Percentiles rank a stretch among this genome's conserved stretches.
phyloP scores from a whole-genome alignment of 2,113 vertebrate species.

The Corythaixoides concolor region DNA sequence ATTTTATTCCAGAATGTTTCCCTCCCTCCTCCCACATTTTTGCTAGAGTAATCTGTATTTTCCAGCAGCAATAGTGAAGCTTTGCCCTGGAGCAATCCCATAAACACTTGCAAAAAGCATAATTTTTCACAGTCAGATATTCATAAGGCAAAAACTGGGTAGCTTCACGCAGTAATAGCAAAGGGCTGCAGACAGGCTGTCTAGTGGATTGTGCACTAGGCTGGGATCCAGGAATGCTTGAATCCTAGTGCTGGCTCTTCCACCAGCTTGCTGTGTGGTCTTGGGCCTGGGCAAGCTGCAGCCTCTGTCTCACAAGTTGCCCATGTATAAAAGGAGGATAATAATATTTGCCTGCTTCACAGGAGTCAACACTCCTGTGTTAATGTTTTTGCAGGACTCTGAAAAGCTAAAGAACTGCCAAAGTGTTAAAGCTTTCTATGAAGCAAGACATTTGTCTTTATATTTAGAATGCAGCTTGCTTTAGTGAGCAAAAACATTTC shows the following conservation, averaged over 20 bases:
- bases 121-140: constrained; percentile 53
- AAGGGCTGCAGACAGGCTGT: constrained; percentile 62
- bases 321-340: constrained; percentile 11
- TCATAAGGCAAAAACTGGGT: constrained; percentile 31
- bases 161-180: constrained; percentile 6
- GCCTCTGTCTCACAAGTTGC: constrained; percentile 28
- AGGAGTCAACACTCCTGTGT: background rate
- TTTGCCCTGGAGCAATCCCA: constrained; percentile 33
- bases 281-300: constrained; percentile 11
- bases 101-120: constrained; percentile 43
- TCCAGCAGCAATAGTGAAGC: background rate
- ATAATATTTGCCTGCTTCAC: constrained; percentile 43
- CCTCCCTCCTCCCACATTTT: background rate
- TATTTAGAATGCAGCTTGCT: background rate
- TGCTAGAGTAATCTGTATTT: constrained; percentile 10
- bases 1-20: background rate
- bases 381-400: constrained; percentile 30
- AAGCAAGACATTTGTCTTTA: background rate
- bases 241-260: constrained; percentile 39
- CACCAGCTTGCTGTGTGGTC: constrained; percentile 64
- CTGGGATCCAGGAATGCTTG: constrained; percentile 63
- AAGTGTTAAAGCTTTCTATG: background rate
- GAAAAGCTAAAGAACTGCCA: background rate
- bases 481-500: background rate
- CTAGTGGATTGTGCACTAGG: constrained; percentile 59